Percentiles rank a stretch among this genome's conserved stretches.
Conservation (phyloP, 1,140 invertebrate species). For the Aphelenchoides fujianensis region DNA sequence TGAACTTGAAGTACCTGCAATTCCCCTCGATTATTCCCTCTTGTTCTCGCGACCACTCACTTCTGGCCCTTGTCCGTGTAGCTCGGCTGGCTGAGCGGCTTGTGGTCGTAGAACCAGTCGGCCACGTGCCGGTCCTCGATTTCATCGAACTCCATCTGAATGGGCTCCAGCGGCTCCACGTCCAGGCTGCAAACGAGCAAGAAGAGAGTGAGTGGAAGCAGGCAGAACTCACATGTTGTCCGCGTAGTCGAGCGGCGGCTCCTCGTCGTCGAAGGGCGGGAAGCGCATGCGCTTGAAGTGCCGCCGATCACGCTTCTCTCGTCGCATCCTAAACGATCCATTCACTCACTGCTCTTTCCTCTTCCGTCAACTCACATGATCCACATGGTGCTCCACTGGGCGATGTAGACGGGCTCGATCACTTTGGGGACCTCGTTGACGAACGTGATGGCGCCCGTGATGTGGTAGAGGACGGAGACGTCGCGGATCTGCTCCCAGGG, state of each 20-base stretch:
- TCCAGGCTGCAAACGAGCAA: conserved; percentile 69
- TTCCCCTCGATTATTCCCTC: conserved; percentile 9
- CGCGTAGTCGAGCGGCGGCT: conserved; percentile 97
- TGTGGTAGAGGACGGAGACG: conserved; percentile 75
- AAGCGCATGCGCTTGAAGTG: conserved; percentile 97
- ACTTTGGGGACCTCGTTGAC: conserved; percentile 99
- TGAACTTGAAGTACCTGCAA: conserved; percentile 66
- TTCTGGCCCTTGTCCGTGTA: conserved; percentile 22
- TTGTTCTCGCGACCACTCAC: no score
- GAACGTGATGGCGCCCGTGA: conserved; percentile 91
- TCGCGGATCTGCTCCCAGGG: conserved; percentile 99
- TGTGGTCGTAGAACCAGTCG: conserved; percentile 98
- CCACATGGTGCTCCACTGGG: conserved; percentile 99
- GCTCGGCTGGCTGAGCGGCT: conserved; percentile 73
- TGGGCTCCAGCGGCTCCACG: conserved; percentile 96
- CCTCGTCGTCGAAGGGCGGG: conserved; percentile 99
- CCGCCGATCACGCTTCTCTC: conserved; percentile 94
- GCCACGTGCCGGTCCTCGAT: conserved; percentile 84
- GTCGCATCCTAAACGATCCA: conserved; percentile 72
- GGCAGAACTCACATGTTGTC: conserved; percentile 80
- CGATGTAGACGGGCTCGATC: conserved; percentile 96
- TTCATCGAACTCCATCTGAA: conserved; percentile 93
- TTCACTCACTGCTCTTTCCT: no score
- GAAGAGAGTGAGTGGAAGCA: no score
- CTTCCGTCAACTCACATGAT: conserved; percentile 72